Base-by-base conservation (phyloP, 2,113 vertebrate genomes). In the Proterorhinus semilunaris region DNA sequence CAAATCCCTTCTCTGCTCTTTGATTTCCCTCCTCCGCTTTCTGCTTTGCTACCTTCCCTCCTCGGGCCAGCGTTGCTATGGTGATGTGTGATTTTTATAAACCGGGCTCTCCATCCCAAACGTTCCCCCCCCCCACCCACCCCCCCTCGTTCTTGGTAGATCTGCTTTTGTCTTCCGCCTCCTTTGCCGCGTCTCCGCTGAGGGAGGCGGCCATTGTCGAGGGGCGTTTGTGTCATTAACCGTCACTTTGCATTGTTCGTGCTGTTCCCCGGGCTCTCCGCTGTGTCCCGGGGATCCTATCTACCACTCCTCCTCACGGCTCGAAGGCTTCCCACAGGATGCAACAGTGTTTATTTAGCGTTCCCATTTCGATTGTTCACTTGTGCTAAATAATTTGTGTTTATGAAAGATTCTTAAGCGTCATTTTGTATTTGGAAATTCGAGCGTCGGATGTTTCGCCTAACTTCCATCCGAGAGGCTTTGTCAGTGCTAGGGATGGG, bases 11-110 rank as follows among this genome's bases (percentile, higher is more conserved):
- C 59, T 36, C 68, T 68, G 9, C 42, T 62, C 47, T 72, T 51
- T 67, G 59, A 46, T 68, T 69, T 66, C 46, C 68, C 6, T 72
- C 11, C 68, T 72, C 73, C 86, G 2, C 69, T 74, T 86, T 89
- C 77, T 84, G 78, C 82, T 85, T 81, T 88, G 81, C 81, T 86
- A 61, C 74, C 79, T 76, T 80, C 80, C 55, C 81, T 85, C 75
- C 66, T 66, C 75, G 80, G 27, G 81, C 82, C 85, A 86, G 65
- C 61, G 81, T 91, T 93, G 90, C 89, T 85, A 85, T 75, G 68
- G 85, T 67, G 85, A 93, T 80, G 72, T 55, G 62, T 55, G 44
- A 74, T 85, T 85, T 81, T 85, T 75, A 64, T 72, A 62, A 71
- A 82, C 58, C 51, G 63, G 62, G 71, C 80, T 80, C 74, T 79